A percentile compares a stretch with the other conserved stretches of the same genome.
phyloP scores from a whole-genome alignment of 2,113 vertebrate genomes.

The Falco punctatus region DNA sequence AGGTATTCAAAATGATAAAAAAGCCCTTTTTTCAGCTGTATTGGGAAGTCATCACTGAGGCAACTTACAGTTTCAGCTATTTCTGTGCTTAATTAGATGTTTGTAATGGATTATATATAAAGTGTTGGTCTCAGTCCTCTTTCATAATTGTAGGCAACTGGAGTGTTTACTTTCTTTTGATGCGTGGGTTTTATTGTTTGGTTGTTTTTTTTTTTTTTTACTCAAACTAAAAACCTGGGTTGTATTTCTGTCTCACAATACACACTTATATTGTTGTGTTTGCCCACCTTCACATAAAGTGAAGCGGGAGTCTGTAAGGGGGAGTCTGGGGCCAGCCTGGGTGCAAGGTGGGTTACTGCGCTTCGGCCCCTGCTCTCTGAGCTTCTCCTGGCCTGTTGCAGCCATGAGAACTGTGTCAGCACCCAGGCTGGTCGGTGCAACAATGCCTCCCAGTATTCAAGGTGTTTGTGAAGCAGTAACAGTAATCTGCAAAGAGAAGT shows the following conservation, averaged over 20 bases:
- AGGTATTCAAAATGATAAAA: neutral
- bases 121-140: neutral
- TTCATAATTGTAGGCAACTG: neutral
- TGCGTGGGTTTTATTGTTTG: neutral
- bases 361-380: neutral
- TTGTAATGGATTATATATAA: neutral
- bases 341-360: neutral
- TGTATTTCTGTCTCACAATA: neutral
- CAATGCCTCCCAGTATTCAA: neutral
- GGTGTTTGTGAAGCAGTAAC: neutral
- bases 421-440: neutral
- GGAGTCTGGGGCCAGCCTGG: accelerated
- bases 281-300: neutral
- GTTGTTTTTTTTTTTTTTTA: neutral
- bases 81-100: neutral
- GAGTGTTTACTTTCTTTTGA: neutral
- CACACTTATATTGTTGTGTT: accelerated
- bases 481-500: neutral
- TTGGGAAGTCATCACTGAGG: neutral
- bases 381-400: neutral
- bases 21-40: neutral
- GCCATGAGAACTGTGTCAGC: neutral
- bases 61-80: neutral
- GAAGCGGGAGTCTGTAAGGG: neutral
- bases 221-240: neutral